A percentile compares a stretch with the other conserved stretches of the same genome.
phyloP scores from a whole-genome alignment of 2,113 vertebrate genomes.

The Protobothrops mucrosquamatus region DNA sequence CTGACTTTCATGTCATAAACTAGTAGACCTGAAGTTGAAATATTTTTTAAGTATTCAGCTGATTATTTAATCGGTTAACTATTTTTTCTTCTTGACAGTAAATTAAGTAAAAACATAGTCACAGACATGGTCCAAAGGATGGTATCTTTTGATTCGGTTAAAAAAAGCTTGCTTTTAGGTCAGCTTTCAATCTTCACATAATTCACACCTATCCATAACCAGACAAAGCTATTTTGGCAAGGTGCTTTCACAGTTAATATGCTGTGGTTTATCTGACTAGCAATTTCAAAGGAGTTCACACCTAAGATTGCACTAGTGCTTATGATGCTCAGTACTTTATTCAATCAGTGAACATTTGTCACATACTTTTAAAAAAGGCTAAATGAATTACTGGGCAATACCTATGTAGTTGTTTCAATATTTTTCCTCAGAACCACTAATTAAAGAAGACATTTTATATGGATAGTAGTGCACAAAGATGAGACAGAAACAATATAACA shows the following conservation, averaged over 20 bases:
- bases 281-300: not conserved
- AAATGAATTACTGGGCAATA: not conserved
- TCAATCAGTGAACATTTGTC: not conserved
- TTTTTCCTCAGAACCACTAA: not conserved
- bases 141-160: not conserved
- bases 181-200: not conserved
- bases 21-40: not conserved
- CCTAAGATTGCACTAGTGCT: not conserved
- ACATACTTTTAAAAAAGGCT: not conserved
- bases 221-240: not conserved
- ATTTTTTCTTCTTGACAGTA: not conserved
- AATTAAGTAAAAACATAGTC: not conserved
- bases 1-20: not conserved
- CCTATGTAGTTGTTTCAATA: not conserved
- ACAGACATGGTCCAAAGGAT: not conserved
- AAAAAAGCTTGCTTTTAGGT: not conserved
- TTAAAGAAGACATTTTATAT: not conserved
- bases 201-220: not conserved
- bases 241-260: constrained; percentile 24
- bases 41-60: not conserved
- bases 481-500: not conserved
- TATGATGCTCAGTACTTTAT: not conserved
- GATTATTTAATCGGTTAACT: not conserved
- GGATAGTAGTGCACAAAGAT: not conserved
- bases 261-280: constrained; percentile 14